Evolutionary conservation across 2,113 vertebrate genomes (phyloP).

Genomic region (Psilopsiagon aurifrons): DNA sequence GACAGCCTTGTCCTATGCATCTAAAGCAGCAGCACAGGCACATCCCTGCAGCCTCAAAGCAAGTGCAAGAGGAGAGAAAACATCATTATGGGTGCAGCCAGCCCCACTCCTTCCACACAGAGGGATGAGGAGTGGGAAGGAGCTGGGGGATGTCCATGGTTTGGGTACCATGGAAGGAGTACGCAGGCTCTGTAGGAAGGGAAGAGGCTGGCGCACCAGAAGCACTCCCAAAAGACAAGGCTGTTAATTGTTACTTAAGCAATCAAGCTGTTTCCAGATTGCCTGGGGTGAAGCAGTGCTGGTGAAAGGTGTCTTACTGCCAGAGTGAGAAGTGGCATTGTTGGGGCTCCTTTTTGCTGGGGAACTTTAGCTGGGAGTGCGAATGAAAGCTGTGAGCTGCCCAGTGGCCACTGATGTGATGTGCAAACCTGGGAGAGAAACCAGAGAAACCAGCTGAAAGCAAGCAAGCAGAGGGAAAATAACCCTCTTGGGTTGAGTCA

Average conservation of each 20-base stretch:
- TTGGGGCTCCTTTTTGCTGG: neutral
- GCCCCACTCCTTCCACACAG: fast-evolving
- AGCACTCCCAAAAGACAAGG: conserved; percentile 24
- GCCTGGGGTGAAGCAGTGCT: neutral
- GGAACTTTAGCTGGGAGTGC: neutral
- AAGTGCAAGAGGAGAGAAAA: neutral
- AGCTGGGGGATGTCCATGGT: neutral
- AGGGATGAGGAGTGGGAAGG: neutral
- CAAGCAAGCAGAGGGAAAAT: neutral
- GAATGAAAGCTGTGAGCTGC: neutral
- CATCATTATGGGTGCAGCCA: neutral
- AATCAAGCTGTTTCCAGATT: conserved; percentile 47
- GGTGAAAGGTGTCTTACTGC: neutral
- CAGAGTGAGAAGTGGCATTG: neutral
- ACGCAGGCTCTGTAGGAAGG: neutral
- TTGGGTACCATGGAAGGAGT: neutral
- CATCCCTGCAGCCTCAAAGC: fast-evolving
- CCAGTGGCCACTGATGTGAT: fast-evolving
- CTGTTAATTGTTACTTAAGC: conserved; percentile 67
- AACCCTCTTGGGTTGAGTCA: neutral
- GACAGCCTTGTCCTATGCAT: fast-evolving
- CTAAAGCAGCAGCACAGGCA: neutral
- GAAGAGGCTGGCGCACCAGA: neutral
- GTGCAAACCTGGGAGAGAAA: neutral
- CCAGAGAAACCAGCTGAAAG: neutral